phyloP scores from a whole-genome alignment of 2,797 vertebrate genomes.

The Gambelia wislizenii region DNA sequence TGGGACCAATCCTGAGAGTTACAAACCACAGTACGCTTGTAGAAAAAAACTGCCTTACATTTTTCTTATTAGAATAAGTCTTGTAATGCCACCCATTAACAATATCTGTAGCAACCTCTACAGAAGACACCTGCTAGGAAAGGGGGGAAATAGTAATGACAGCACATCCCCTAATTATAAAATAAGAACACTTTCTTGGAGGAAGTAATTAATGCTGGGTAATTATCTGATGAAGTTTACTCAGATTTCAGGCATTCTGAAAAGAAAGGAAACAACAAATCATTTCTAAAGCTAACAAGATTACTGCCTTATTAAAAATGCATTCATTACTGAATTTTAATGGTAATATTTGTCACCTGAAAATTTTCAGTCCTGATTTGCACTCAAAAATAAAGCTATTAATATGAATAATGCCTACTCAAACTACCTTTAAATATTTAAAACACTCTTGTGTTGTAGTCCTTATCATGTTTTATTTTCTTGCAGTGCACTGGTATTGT shows the following conservation, averaged over 20 bases:
- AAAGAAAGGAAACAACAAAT: conserved; percentile 45
- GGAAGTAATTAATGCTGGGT: conserved; percentile 25
- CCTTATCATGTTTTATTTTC: conserved; percentile 29
- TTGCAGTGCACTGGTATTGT: not conserved
- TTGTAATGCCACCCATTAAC: conserved; percentile 34
- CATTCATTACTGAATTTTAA: conserved; percentile 51
- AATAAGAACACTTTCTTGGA: conserved; percentile 30
- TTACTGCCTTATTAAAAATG: conserved; percentile 60
- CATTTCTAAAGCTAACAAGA: conserved; percentile 55
- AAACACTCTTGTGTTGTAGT: conserved; percentile 41
- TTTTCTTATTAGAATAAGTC: conserved; percentile 24
- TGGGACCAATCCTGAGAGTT: no score
- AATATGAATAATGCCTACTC: conserved; percentile 54
- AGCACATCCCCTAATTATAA: conserved; percentile 19
- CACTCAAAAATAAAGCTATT: conserved; percentile 56
- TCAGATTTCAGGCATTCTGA: conserved; percentile 15
- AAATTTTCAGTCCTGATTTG: conserved; percentile 27
- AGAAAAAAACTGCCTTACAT: not conserved
- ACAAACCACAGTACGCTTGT: not conserved
- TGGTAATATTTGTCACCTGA: conserved; percentile 50
- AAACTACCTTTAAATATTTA: conserved; percentile 60
- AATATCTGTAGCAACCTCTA: conserved; percentile 15
- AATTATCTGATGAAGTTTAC: conserved; percentile 30
- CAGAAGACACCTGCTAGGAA: conserved; percentile 22
- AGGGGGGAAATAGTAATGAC: not conserved